Evolutionary conservation across 2,888 invertebrate genomes (phyloP), one percentile per base, ranked within the genome.

Genomic region (Lepidocyrtoides sp.): DNA sequence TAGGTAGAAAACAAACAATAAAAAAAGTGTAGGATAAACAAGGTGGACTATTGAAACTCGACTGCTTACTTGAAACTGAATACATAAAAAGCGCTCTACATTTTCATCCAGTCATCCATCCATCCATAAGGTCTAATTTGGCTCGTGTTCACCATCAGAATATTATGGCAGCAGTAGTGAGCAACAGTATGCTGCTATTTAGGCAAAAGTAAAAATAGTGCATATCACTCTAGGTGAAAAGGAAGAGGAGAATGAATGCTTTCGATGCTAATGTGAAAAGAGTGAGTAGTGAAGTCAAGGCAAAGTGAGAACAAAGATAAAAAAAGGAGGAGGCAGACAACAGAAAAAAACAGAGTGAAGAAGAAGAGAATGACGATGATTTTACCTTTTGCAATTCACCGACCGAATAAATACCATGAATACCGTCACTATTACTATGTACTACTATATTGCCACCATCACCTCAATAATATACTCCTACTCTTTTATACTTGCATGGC

Each of bases 91-190:
- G n/a, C 41, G 32, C 7, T 82, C 41, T 48, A 85, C 77, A 81
- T 66, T 81, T 88, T 69, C 87, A 88, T 81, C 87, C 81, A 88
- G 84, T 63, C 89, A 84, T 90, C 79, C 89, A 90, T 77, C 89
- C 89, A 77, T 90, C 84, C 89, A 90, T 90, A 90, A 84, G 89
- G 89, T 90, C 79, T 84, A 90, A 89, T 89, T 89, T 89, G 82
- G 89, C 89, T 89, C 79, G 66, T 88, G 79, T 79, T 81, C 87
- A 81, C 60, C 29, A 54, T 63, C 60, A 60, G 4, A 32, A n/a
- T 8, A n/a, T n/a, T n/a, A 36, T 26, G 14, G 75, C 20, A 75
- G 44, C 17, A 17, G 36, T 12, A 60, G 57, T 1, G 1, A 81
- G 48, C 48, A 75, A 75, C 75, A 48, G 75, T 51, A 75, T 75